Percentiles rank a stretch among this genome's conserved stretches.
Evolutionary conservation across 53 echinoderm and acorn worm genomes (phyloP).

Genomic region (Patiria pectinifera): DNA sequence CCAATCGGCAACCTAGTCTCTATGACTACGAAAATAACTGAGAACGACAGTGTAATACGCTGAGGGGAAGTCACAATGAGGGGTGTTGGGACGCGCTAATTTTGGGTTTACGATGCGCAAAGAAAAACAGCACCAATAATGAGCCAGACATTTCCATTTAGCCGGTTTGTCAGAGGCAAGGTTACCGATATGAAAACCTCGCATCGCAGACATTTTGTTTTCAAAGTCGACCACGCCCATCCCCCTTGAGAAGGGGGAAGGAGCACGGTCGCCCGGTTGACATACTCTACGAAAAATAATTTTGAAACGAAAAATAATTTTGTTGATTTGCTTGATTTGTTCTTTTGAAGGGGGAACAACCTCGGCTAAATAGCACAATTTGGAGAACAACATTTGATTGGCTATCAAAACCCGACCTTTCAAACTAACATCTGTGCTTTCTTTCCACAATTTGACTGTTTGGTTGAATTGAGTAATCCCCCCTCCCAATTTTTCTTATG

Average conservation of each 20-base stretch:
- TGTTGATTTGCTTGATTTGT: background rate
- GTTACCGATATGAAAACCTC: background rate
- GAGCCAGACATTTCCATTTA: background rate
- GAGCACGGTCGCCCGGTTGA: background rate
- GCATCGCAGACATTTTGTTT: background rate
- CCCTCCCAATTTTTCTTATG: background rate
- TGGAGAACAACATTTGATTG: background rate
- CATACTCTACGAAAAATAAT: background rate
- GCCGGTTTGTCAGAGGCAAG: background rate
- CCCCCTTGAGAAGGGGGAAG: conserved; percentile 8
- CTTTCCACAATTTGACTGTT: background rate
- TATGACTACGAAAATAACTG: too few relatives aligned
- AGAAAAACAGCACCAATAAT: conserved; percentile 18
- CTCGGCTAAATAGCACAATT: conserved; percentile 38
- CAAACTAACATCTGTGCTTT: background rate
- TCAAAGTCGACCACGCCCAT: background rate
- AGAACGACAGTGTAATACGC: too few relatives aligned
- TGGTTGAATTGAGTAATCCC: background rate
- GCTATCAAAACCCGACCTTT: background rate
- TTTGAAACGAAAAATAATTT: background rate
- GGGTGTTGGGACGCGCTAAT: too few relatives aligned
- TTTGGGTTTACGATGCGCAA: too few relatives aligned
- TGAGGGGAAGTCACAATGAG: too few relatives aligned
- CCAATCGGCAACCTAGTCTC: too few relatives aligned
- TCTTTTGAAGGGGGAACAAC: background rate